Base-by-base conservation (phyloP, 1,140 invertebrate genomes). In the Uloborus diversus region DNA sequence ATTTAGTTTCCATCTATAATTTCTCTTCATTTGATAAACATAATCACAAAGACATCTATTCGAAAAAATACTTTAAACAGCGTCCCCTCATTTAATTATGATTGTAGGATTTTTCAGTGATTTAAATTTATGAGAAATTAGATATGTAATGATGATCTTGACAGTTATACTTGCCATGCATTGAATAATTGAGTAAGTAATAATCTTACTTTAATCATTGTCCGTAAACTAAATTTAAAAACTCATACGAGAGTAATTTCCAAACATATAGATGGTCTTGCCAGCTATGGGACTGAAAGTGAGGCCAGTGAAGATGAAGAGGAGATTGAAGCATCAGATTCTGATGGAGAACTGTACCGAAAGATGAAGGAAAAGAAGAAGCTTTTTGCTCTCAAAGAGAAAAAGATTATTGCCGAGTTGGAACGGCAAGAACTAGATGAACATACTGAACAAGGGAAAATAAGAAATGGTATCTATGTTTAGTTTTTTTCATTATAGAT, bases 321-420 rank as follows among this genome's bases (percentile, higher is more conserved):
- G n/a, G 17, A 49, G 13, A 47, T 35, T 11, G 47, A 78, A n/a
- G 85, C 83, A n/a, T 85, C 87, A 71, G 85, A 84, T 23, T 86
- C 88, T 73, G 89, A 90, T 27, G 88, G 88, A 59, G 89, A 90
- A 81, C 82, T 89, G 7, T 87, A 87, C 83, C 88, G 88, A 81
- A 78, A 81, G 79, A 84, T 89, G 75, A 83, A 84, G 65, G 85
- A 88, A 35, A 86, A 88, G 47, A 88, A 89, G 30, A 86, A 86
- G 68, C 87, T 88, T n/a, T 90, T 90, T 81, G 86, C 86, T 42
- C 88, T 87, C 70, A 89, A 88, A 0, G 89, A 89, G 80, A 87
- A 88, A 59, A 88, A 89, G 80, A 89, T 89, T 23, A 88, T 89
- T 61, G 88, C 87, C 17, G 85, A 85, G 3, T 78, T 89, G 0